Conservation (phyloP, 2,113 vertebrate genomes). For the Chiloscyllium plagiosum region DNA sequence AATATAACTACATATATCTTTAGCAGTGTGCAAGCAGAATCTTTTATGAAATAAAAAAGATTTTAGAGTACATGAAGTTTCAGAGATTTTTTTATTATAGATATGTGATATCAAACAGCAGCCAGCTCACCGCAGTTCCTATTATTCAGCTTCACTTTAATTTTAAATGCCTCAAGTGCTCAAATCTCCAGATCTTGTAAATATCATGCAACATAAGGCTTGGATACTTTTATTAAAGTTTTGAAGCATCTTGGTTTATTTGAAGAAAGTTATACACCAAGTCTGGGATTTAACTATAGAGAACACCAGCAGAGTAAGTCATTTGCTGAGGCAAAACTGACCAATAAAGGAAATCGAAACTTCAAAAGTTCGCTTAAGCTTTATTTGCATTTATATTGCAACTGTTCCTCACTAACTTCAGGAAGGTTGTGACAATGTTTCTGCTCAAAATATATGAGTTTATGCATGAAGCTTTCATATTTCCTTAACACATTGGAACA, state of each 20-base stretch:
- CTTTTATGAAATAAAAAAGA: not conserved
- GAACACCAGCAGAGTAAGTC: not conserved
- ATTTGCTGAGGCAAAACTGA: not conserved
- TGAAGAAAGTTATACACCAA: not conserved
- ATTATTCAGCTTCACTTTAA: not conserved
- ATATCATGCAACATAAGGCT: not conserved
- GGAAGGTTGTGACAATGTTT: not conserved
- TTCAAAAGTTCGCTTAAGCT: not conserved
- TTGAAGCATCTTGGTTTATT: not conserved
- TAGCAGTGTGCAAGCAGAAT: not conserved
- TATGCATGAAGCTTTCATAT: not conserved
- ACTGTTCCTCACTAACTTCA: not conserved
- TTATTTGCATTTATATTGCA: constrained; percentile 9
- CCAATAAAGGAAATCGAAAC: not conserved
- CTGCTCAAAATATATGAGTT: not conserved
- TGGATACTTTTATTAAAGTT: not conserved
- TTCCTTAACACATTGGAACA: not conserved
- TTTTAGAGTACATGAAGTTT: not conserved
- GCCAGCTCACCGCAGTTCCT: not conserved
- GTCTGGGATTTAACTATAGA: not conserved
- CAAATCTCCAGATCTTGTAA: not conserved
- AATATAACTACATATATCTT: not conserved
- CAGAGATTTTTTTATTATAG: not conserved
- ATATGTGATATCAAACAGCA: not conserved
- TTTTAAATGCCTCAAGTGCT: not conserved